Percentiles rank a stretch among this genome's conserved stretches.
Conservation (phyloP, 2,113 vertebrate species). For the Cercopithecus mona region DNA sequence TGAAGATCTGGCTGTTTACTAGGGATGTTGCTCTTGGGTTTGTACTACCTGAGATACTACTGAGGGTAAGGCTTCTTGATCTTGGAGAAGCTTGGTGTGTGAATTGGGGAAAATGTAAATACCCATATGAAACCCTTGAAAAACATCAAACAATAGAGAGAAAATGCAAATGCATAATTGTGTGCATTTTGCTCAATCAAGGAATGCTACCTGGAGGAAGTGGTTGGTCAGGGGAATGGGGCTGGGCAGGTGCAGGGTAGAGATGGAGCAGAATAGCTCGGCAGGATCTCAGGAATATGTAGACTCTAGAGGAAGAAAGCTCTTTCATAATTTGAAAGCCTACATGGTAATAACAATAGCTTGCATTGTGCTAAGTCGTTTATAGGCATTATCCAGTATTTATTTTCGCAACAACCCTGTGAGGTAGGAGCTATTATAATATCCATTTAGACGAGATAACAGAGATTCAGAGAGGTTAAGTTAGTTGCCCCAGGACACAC, state of each 20-base stretch:
- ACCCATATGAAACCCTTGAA: not conserved
- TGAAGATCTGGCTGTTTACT: not conserved
- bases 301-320: not conserved
- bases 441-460: not conserved
- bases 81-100: not conserved
- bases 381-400: not conserved
- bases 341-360: not conserved
- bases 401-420: not conserved
- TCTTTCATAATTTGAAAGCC: not conserved
- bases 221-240: not conserved
- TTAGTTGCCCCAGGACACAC: not conserved
- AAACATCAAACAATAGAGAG: not conserved
- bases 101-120: not conserved
- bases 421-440: not conserved
- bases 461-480: conserved; percentile 19
- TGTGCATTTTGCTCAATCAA: not conserved
- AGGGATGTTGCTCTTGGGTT: not conserved
- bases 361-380: not conserved
- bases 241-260: not conserved
- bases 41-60: not conserved
- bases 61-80: not conserved
- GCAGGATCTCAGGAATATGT: not conserved
- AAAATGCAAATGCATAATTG: not conserved
- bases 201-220: conserved; percentile 3
- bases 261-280: not conserved